These are phyloP conservation scores for Marronus borbonicus DNA, from an alignment of 2,888 invertebrate genomes.

Conservation along the genomic window DNA sequence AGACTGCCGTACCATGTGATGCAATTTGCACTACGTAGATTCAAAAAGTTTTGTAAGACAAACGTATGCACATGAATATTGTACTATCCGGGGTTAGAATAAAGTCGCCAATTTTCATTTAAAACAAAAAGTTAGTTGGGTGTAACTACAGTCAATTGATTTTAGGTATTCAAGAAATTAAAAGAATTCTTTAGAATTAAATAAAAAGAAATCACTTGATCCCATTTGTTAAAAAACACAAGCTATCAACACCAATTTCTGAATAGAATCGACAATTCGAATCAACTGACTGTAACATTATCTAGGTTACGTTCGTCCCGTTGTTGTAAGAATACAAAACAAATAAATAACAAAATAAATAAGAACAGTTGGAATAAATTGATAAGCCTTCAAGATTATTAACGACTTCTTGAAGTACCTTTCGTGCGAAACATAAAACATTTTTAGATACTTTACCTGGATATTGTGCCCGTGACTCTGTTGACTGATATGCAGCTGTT, in stretches of 20 bases:
- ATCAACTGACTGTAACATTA: background rate
- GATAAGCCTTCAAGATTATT: too few relatives aligned
- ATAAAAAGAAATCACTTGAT: background rate
- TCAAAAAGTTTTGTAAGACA: background rate
- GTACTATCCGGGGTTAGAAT: background rate
- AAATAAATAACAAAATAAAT: background rate
- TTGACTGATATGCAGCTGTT: conserved; percentile 89
- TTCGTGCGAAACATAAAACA: background rate
- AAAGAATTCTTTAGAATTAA: background rate
- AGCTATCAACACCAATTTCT: background rate
- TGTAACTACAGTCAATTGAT: too few relatives aligned
- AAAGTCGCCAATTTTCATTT: too few relatives aligned
- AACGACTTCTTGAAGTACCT: too few relatives aligned
- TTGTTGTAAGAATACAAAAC: background rate
- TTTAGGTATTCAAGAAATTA: background rate
- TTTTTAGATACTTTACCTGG: conserved; percentile 78
- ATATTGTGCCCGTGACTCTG: conserved; percentile 82
- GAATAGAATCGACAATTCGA: background rate
- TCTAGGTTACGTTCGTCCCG: too few relatives aligned
- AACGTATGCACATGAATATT: background rate
- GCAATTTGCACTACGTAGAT: too few relatives aligned
- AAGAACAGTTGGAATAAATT: background rate
- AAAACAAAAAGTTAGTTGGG: too few relatives aligned
- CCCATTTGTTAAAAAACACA: background rate
- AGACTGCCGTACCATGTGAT: too few relatives aligned